These are phyloP conservation scores for Tetheella fluctuosa DNA, from an alignment of 2,888 invertebrate genomes.

Conservation along the genomic window DNA sequence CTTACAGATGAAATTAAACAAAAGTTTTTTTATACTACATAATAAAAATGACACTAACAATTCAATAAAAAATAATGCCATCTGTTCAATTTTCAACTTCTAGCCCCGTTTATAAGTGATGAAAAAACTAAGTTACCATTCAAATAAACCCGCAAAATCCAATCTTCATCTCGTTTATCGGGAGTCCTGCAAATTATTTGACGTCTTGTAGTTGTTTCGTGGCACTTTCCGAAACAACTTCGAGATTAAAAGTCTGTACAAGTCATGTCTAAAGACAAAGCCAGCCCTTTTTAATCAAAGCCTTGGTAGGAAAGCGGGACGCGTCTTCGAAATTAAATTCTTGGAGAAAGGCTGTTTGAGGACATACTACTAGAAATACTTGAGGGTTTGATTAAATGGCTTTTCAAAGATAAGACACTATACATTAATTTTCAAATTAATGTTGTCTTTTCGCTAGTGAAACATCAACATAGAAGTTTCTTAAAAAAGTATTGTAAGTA, in stretches of 20 bases:
- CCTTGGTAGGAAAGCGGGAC: conserved; percentile 22
- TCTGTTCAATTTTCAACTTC: not conserved
- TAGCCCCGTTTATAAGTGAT: not conserved
- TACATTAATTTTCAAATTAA: not conserved
- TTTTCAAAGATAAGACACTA: not conserved
- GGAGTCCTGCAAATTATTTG: conserved; percentile 22
- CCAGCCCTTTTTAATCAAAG: conserved; percentile 44
- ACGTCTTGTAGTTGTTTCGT: conserved; percentile 15
- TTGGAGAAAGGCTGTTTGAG: conserved; percentile 16
- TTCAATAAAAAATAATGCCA: not conserved
- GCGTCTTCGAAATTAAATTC: conserved; percentile 27
- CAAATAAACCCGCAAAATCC: not conserved
- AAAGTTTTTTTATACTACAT: too few species aligned
- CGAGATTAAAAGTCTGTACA: conserved; percentile 40
- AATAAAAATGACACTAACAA: not conserved
- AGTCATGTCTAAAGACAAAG: conserved; percentile 37
- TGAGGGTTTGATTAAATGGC: conserved; percentile 10
- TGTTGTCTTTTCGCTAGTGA: not conserved
- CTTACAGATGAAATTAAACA: too few species aligned
- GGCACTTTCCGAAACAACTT: conserved; percentile 25
- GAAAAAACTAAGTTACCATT: conserved; percentile 5
- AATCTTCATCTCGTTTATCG: conserved; percentile 19
- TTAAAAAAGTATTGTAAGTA: too few species aligned
- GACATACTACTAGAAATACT: conserved; percentile 2
- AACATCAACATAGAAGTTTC: not conserved